Evolutionary conservation across 2,888 invertebrate species (phyloP), one percentile per base, ranked within the genome.

Genomic region (Temnothorax unifasciatus): DNA sequence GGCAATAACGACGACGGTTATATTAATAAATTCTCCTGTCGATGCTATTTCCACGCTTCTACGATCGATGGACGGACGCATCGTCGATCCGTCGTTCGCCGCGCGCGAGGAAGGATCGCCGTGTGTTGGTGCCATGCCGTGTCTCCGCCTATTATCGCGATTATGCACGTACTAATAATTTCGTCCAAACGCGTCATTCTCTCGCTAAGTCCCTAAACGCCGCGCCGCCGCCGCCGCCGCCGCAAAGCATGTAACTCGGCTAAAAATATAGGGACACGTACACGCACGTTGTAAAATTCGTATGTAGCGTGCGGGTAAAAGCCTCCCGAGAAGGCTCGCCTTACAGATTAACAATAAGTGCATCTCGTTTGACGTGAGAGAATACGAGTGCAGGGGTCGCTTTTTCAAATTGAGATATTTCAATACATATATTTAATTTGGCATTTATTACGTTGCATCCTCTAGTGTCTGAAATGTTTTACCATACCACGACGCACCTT

Each of bases 21-120:
- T 90, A 90, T 90, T 90, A 90, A 90, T 90, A 90, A 89, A 89
- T 90, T 89, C 89, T 86, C 86, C 87, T 87, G 87, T 87, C 88
- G 88, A 87, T 85, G 86, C 82, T 87, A 83, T 84, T 85, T 66
- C 84, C 82, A 82, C 75, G 81, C 86, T 81, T 47, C 13, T 38
- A 81, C 79, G 85, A 90, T 89, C 89, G 87, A 90, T 89, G 83
- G 50, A 38, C 52, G 76, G 47, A 81, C 61, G 81, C 75, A 63
- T 75, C 82, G 74, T 75, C 75, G 79, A 71, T 81, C 59, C 71
- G 59, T 47, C 69, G 50, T 57, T 21, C 52, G 18, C 57, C 52
- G n/a, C 41, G 75, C 75, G 79, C 71, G 47, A 50, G 66, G 11
- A 54, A 81, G 79, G 71, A 69, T 69, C 59, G 68, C 34, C 64